Evolutionary conservation across 53 echinoderm and acorn worm species (phyloP).

Genomic region (Holothuria leucospilota): DNA sequence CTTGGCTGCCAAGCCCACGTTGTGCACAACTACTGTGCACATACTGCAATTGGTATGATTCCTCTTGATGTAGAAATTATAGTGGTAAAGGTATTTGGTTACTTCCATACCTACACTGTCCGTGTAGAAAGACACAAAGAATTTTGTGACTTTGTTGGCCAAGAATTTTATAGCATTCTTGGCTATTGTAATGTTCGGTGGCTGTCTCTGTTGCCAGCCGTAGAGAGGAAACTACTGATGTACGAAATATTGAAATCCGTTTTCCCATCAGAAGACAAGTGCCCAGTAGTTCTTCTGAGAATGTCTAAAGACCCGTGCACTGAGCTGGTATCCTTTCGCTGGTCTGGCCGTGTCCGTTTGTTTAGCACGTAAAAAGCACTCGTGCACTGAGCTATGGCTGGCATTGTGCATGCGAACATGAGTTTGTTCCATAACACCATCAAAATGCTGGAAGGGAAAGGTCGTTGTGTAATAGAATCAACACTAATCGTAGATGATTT

Average conservation of each 20-base stretch:
- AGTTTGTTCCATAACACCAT: not conserved
- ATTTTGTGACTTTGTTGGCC: constrained; percentile 17
- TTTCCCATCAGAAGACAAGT: constrained; percentile 5
- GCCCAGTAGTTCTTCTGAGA: not conserved
- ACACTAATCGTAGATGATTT: not conserved
- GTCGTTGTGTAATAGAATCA: constrained; percentile 2
- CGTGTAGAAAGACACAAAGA: not conserved
- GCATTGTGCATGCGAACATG: constrained; percentile 11
- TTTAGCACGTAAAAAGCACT: too few relatives aligned
- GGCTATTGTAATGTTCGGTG: constrained; percentile 14
- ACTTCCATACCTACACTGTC: constrained; percentile 3
- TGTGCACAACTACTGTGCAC: not conserved
- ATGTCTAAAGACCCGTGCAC: constrained; percentile 9
- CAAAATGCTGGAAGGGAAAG: constrained; percentile 1
- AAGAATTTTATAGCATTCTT: not conserved
- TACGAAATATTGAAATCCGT: not conserved
- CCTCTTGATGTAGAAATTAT: not conserved
- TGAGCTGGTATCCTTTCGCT: too few relatives aligned
- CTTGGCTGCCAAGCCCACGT: constrained; percentile 11
- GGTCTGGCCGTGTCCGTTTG: too few relatives aligned
- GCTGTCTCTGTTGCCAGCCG: constrained; percentile 2
- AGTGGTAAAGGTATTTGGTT: too few relatives aligned
- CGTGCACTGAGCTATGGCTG: constrained; percentile 15
- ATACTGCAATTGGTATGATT: not conserved
- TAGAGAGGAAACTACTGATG: not conserved